Evolutionary conservation across 2,113 vertebrate species (phyloP), one percentile per base, ranked within the genome.

Genomic region (Pygoscelis antarcticus): DNA sequence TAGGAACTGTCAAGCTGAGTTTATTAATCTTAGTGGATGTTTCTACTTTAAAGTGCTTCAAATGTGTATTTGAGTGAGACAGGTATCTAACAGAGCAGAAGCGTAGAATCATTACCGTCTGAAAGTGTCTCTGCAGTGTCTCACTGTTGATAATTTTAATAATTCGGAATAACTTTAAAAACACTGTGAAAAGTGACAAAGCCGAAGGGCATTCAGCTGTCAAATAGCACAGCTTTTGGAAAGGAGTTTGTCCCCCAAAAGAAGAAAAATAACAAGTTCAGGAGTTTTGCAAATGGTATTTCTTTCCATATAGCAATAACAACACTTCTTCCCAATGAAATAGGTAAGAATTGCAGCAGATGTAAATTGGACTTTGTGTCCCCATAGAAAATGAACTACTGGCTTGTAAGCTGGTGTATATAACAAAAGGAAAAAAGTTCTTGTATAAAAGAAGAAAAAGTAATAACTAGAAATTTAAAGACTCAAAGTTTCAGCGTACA

Each of bases 11-110:
- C 84, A 92, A 82, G 32, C 66, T 61, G 65, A 85, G 11, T 90
- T 85, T 83, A 83, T 89, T 61, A 68, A 92, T 83, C 65, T 66
- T 76, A 80, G 72, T 71, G 52, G 55, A 46, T 81, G 26, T 70
- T 93, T 83, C 54, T 91, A 49, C 55, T 19, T 74, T 80, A 44
- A 96, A 95, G 91, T 80, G 71, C 55, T 80, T 80, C 62, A 88
- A 7, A 88, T 44, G 16, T 88, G 64, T 55, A 13, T 81, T 76
- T 87, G 55, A 81, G 62, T 40, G n/a, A 93, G 84, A 92, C 52
- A 91, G 83, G 81, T 95, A 55, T 82, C 83, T 76, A n/a, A 80
- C 65, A 92, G 58, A 91, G 66, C 70, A 72, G 40, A 80, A 46
- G 14, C 20, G 51, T 40, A 81, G 42, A 92, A 49, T 61, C 47